Percentiles rank a stretch among this genome's conserved stretches.
Conservation (phyloP, 1,140 invertebrate species). For the Bombus turneri region DNA sequence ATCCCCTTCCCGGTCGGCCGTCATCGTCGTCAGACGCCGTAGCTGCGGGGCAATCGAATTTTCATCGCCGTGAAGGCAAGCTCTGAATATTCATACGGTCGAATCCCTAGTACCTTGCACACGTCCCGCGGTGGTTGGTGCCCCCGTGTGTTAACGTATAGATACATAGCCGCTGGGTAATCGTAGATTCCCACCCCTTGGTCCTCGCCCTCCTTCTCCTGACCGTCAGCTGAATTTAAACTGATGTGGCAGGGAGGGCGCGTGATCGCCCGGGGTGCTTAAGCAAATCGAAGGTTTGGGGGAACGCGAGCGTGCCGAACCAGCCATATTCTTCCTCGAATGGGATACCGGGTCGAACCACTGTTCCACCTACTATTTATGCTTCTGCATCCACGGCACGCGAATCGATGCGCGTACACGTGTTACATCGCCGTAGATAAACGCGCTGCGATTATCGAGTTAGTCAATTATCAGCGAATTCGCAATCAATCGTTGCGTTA, state of each 20-base stretch:
- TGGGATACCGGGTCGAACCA: constrained; percentile 4
- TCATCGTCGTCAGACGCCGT: constrained; percentile 62
- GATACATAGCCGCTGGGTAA: constrained; percentile 60
- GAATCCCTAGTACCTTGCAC: constrained; percentile 60
- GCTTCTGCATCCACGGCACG: not conserved
- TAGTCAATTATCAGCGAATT: not conserved
- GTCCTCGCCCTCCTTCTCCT: not conserved
- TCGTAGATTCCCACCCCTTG: constrained; percentile 34
- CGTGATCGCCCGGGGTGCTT: constrained; percentile 53
- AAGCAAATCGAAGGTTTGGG: constrained; percentile 60
- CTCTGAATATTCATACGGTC: constrained; percentile 69
- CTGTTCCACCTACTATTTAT: constrained; percentile 5
- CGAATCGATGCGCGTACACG: not conserved
- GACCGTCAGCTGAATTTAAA: constrained; percentile 64
- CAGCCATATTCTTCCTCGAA: not conserved
- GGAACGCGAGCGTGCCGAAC: not conserved
- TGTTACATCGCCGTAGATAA: constrained; percentile 6
- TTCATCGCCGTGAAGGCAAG: constrained; percentile 69
- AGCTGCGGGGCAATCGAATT: constrained; percentile 70
- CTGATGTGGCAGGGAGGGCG: constrained; percentile 52
- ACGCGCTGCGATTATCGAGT: constrained; percentile 24
- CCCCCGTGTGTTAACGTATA: constrained; percentile 51
- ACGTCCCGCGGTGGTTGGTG: constrained; percentile 24
- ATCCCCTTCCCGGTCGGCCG: constrained; percentile 34
- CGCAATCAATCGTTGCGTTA: not conserved